A percentile compares a stretch with the other conserved stretches of the same genome.
phyloP scores from a whole-genome alignment of 2,888 invertebrate species.

The Amblyteles armatorius region DNA sequence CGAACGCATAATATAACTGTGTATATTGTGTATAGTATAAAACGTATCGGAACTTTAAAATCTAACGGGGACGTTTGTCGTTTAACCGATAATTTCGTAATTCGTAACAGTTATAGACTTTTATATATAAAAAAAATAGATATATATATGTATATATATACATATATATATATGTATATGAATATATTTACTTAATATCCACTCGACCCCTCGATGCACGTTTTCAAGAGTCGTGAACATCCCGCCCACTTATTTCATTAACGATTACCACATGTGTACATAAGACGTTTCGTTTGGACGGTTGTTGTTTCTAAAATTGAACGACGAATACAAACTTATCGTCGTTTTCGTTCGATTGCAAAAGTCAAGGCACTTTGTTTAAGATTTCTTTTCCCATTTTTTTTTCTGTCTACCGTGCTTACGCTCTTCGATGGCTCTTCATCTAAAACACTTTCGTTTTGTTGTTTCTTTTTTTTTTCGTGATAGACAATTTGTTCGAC shows the following conservation, averaged over 20 bases:
- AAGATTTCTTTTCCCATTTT: constrained; percentile 33
- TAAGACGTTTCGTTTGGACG: constrained; percentile 82
- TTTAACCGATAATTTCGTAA: constrained; percentile 77
- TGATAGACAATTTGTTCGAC: constrained; percentile 28
- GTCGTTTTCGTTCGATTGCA: constrained; percentile 75
- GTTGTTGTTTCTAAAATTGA: constrained; percentile 81
- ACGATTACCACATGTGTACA: constrained; percentile 78
- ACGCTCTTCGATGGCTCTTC: constrained; percentile 28
- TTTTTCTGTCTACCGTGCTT: constrained; percentile 41
- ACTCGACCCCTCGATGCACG: constrained; percentile 52
- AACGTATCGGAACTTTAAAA: constrained; percentile 79
- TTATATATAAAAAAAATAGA: constrained; percentile 79
- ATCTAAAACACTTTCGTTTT: not conserved
- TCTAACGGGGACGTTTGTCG: constrained; percentile 74
- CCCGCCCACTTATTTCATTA: constrained; percentile 72
- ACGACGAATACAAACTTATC: constrained; percentile 69
- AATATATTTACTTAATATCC: constrained; percentile 76
- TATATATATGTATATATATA: constrained; percentile 53
- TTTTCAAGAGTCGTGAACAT: constrained; percentile 69
- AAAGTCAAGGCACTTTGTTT: constrained; percentile 81
- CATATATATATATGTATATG: constrained; percentile 67
- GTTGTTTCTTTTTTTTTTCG: constrained; percentile 47
- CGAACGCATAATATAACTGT: constrained; percentile 74
- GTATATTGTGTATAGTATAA: constrained; percentile 74
- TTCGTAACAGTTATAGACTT: constrained; percentile 83